Evolutionary conservation across 2,113 vertebrate genomes (phyloP), one percentile per base, ranked within the genome.

Genomic region (Paralichthys olivaceus): DNA sequence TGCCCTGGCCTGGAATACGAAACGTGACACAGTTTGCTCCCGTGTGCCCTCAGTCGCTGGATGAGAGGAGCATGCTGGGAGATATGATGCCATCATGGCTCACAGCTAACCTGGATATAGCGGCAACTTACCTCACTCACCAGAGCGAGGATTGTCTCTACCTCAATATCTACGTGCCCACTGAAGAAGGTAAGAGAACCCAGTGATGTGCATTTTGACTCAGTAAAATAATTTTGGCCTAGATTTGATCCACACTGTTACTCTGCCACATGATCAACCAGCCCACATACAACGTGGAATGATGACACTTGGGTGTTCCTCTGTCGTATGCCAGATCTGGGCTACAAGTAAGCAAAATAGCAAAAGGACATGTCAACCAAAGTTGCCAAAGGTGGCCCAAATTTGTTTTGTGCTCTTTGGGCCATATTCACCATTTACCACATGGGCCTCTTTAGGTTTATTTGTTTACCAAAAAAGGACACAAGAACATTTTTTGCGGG

Each of bases 21-120:
- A 99, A 99, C 0, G 95, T 96, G 79, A 98, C 97, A 0, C 97
- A 97, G 79, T 99, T 99, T 64, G 96, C 97, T 0, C 94, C 97
- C 0, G 97, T 99, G 69, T 99, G 97, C 69, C 97, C 97, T 0
- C 97, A 99, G 79, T 96, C 96, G 55, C 89, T 98, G 88, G 97
- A 98, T 69, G 97, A 98, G 91, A 91, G 96, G 74, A 96, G 95
- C 5, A 90, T 98, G 60, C 87, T 99, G 73, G 96, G 95, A 0
- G 97, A 98, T 61, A 98, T 99, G 97, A 92, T 99, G 62, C 97
- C 97, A 0, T 93, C 96, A 37, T 98, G 97, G 97, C 97, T 98
- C 72, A 98, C 97, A 0, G 96, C 97, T 75, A 99, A 97, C 86
- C 83, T 98, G 96, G 97, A 99, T 94, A 98, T 96, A 14, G 90